Evolutionary conservation across 2,888 invertebrate species (phyloP).

Genomic region (Elegia similella): DNA sequence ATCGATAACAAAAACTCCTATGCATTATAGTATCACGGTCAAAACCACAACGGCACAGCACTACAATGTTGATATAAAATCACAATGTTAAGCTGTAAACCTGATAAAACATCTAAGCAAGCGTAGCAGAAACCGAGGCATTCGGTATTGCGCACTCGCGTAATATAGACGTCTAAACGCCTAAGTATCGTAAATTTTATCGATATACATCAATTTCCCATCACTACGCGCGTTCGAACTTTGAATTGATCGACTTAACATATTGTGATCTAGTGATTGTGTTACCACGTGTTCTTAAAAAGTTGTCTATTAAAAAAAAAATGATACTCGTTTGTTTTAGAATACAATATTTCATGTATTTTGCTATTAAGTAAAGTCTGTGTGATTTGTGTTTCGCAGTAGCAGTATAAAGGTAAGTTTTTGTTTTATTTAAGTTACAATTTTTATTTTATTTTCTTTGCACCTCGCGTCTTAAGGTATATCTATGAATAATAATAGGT

Average conservation of each 20-base stretch:
- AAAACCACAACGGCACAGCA: constrained; percentile 29
- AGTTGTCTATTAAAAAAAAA: constrained; percentile 29
- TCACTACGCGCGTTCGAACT: constrained; percentile 29
- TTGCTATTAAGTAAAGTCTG: constrained; percentile 53
- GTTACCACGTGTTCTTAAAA: neutral
- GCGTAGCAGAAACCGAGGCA: constrained; percentile 31
- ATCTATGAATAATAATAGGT: too few relatives aligned
- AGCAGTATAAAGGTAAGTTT: constrained; percentile 17
- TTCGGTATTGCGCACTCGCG: constrained; percentile 39
- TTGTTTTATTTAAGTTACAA: neutral
- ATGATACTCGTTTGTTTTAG: constrained; percentile 47
- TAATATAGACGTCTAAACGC: constrained; percentile 35
- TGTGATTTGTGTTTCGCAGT: neutral
- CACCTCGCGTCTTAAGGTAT: neutral
- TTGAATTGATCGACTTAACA: neutral
- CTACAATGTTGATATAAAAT: constrained; percentile 38
- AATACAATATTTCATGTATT: constrained; percentile 57
- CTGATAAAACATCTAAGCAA: constrained; percentile 40
- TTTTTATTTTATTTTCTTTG: neutral
- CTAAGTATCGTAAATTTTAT: constrained; percentile 3
- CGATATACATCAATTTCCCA: constrained; percentile 33
- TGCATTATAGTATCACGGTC: constrained; percentile 22
- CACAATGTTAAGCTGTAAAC: constrained; percentile 29
- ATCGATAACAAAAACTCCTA: constrained; percentile 20
- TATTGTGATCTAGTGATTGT: neutral